Evolutionary conservation across 1,140 invertebrate genomes (phyloP).

Genomic region (Cydia strobilella): DNA sequence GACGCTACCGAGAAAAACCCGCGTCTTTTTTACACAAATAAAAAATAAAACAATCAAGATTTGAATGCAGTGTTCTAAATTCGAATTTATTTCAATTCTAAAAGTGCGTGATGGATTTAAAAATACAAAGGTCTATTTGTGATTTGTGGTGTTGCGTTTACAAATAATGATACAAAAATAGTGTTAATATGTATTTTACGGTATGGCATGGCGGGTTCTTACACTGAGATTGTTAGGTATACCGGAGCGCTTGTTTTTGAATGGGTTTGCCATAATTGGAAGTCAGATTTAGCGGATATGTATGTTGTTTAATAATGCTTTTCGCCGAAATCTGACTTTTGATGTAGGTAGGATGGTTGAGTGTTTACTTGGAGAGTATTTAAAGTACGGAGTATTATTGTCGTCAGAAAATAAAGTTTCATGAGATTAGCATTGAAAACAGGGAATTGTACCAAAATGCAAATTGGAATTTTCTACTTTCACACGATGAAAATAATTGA

Average conservation of each 20-base stretch:
- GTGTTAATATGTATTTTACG: conserved; percentile 64
- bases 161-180: conserved; percentile 62
- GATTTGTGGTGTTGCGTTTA: conserved; percentile 39
- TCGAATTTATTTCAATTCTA: conserved; percentile 18
- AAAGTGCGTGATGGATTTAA: conserved; percentile 6
- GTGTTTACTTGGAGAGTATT: conserved; percentile 19
- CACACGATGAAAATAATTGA: too few relatives aligned
- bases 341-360: conserved; percentile 14
- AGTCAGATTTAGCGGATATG: conserved; percentile 1
- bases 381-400: conserved; percentile 4
- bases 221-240: conserved; percentile 47
- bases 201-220: conserved; percentile 51
- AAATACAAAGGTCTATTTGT: conserved; percentile 5
- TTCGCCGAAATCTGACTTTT: conserved; percentile 16
- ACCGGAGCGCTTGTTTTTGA: background rate
- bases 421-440: background rate
- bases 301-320: background rate
- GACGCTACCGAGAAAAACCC: conserved; percentile 55
- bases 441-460: background rate
- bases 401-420: background rate
- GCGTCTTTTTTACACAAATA: conserved; percentile 48
- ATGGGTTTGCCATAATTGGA: conserved; percentile 18
- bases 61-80: conserved; percentile 32
- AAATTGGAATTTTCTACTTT: background rate
- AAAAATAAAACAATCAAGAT: conserved; percentile 40